These are phyloP conservation scores for Antheraea mylitta DNA, from an alignment of 1,140 invertebrate genomes.

Conservation along the genomic window DNA sequence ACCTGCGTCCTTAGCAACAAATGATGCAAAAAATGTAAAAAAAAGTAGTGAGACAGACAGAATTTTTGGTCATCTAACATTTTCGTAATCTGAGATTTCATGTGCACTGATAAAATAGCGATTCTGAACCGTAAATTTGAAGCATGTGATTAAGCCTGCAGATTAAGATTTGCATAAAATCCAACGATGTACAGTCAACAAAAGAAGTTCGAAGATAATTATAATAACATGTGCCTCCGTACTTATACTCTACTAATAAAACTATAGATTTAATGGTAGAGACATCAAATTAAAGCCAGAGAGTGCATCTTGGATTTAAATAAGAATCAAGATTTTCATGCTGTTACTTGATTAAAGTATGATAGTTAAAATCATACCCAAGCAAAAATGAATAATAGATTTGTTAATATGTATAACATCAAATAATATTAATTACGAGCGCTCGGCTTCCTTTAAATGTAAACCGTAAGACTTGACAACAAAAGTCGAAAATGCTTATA, in stretches of 20 bases:
- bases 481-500: too few species aligned
- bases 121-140: conserved; percentile 11
- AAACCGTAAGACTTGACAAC: too few species aligned
- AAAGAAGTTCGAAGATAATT: neutral
- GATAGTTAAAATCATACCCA: too few species aligned
- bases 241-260: neutral
- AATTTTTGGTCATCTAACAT: neutral
- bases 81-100: conserved; percentile 7
- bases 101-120: conserved; percentile 9
- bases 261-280: too few species aligned
- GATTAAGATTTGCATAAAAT: conserved; percentile 31
- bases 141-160: conserved; percentile 27
- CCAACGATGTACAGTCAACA: conserved; percentile 18
- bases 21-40: neutral
- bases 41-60: neutral
- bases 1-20: neutral
- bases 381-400: too few species aligned
- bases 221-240: neutral
- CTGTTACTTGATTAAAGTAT: too few species aligned
- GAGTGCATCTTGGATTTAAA: too few species aligned
- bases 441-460: too few species aligned
- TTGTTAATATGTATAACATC: too few species aligned
- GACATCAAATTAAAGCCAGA: too few species aligned
- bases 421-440: too few species aligned
- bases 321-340: too few species aligned